These are phyloP conservation scores for Macroramphosus scolopax DNA, from an alignment of 2,797 vertebrate genomes.

Conservation along the genomic window DNA sequence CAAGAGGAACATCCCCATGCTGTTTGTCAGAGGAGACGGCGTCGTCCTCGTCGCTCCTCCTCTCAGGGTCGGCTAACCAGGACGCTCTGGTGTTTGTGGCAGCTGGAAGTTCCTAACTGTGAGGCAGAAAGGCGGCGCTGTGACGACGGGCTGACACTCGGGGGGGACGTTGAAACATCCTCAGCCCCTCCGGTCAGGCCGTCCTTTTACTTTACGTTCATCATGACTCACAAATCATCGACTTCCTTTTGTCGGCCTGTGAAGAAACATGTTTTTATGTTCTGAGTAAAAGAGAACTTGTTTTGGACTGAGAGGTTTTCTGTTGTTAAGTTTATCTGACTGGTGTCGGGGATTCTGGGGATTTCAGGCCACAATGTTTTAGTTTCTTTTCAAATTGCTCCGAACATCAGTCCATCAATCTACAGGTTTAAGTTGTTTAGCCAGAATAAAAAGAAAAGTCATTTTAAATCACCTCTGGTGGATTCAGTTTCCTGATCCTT, in stretches of 20 bases:
- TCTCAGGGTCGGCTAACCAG: constrained; percentile 86
- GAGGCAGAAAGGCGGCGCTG: neutral
- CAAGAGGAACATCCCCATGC: constrained; percentile 98
- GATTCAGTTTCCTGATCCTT: too few species aligned
- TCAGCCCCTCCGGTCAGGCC: neutral
- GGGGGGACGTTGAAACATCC: constrained; percentile 1
- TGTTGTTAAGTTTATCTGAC: neutral
- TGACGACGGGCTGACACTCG: too few species aligned
- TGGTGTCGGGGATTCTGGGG: too few species aligned
- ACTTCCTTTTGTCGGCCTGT: neutral
- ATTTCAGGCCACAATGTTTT: neutral
- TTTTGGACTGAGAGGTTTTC: neutral
- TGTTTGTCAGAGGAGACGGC: constrained; percentile 96
- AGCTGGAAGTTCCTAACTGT: neutral
- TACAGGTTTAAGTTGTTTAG: neutral
- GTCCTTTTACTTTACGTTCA: neutral
- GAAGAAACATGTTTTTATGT: neutral
- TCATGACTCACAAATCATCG: neutral
- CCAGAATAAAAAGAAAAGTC: neutral
- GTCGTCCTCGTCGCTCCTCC: constrained; percentile 97
- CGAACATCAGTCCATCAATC: neutral
- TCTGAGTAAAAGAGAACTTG: neutral
- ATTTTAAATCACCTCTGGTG: too few species aligned
- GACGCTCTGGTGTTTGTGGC: neutral
- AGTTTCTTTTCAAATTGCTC: neutral